Base-by-base conservation (phyloP, 2,113 vertebrate species). In the Spea multiplicata region DNA sequence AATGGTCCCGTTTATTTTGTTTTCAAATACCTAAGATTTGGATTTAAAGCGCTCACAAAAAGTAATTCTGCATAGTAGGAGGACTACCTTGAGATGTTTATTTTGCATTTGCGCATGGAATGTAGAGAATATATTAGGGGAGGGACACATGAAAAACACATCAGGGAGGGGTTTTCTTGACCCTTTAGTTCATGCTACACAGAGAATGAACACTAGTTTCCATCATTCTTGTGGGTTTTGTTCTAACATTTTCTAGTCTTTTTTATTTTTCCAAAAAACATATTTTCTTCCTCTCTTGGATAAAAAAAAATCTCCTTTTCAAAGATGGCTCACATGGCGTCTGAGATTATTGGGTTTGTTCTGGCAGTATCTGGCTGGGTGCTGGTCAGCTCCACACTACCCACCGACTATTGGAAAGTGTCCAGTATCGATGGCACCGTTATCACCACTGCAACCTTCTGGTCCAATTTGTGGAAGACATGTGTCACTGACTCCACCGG, bases 401-500 rank as follows among this genome's bases (percentile, higher is more conserved):
- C 95, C 68, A 95, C 91, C 67, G 96, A 97, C 84, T 97, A 97
- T 87, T 98, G 96, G 96, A 96, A 97, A 75, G 96, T 98, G 59
- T 96, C 95, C 55, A 92, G 93, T 61, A 90, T 94, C 76, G 96
- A 98, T 68, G 96, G 96, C 84, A 94, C 93, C 0, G 95, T 98
- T 75, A 98, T 98, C 88, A 97, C 96, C 87, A 97, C 96, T n/a
- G 94, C 95, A 70, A 95, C 95, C 70, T 97, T 86, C 84, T 98
- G 94, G 93, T 92, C 96, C 83, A 98, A 97, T 84, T 90, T 98
- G 55, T 98, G 96, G 96, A 98, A 97, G 87, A 88, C 92, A 0
- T 98, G 96, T 83, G 96, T 97, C 49, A 97, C 95, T 9, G 96
- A 98, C 87, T 98, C 96, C 74, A 97, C 96, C 0, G 96, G 96